Evolutionary conservation across 92 coral and sea anemone species (phyloP), one percentile per base, ranked within the genome.

Genomic region (Epizoanthus stellaris): DNA sequence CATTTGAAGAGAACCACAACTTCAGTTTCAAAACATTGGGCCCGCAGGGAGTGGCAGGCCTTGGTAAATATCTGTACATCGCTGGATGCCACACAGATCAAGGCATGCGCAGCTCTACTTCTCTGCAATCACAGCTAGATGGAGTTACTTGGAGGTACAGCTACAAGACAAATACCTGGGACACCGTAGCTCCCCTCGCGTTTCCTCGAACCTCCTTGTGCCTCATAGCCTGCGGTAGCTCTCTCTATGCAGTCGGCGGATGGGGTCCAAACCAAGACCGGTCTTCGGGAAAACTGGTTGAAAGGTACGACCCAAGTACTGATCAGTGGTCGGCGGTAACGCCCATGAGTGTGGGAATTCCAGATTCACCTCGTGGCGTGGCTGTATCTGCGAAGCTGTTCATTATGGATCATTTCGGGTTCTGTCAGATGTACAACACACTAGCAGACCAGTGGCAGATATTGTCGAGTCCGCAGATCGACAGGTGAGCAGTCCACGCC

Each of bases 341-440:
- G 5, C 66, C 80, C 17, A 52, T 75, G 80, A 75, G 59, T 43
- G 66, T 56, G 42, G 80, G 64, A 12, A 56, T 34, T 36, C 14
- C 66, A 6, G 15, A 5, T 19, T 68, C 23, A 14, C 66, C 47
- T 30, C 64, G 47, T 3, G 80, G 80, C 19, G 80, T 54, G 15
- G 21, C 80, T 25, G 67, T 56, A 21, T 30, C 14, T 5, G 80
- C 25, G 21, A 54, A 47, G 62, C 53, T 75, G 21, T 75, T 75
- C 14, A 64, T 75, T 11, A 56, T 56, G 80, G 49, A 54, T 54
- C 80, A 34, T 5, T 56, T 56, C 45, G 67, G 80, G 8, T 56
- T 10, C 4, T 75, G 34, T 75, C 80, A 75, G 80, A 15, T 75
- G 80, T 75, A 75, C 80, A 75, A 75, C 66, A 75, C 65, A 4